These are phyloP conservation scores for Chrysemys picta DNA, from an alignment of 2,113 vertebrate species.

Conservation along the genomic window DNA sequence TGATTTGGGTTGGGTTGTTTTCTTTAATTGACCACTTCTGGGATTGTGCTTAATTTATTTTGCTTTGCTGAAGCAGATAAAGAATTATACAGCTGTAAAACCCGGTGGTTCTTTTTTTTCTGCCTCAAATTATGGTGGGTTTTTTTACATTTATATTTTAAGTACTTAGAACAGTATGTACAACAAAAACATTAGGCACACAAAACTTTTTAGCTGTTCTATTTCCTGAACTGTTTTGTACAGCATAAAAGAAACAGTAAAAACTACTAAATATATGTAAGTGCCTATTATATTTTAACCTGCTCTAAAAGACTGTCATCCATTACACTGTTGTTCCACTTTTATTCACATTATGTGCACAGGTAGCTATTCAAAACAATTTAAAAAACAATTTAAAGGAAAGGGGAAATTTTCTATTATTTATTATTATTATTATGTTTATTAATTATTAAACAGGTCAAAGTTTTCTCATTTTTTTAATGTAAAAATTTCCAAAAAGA, in stretches of 20 bases:
- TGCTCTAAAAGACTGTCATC: not conserved
- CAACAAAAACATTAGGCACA: not conserved
- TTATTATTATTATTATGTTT: too few relatives aligned
- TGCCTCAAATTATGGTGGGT: not conserved
- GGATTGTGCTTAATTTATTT: not conserved
- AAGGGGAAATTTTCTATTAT: not conserved
- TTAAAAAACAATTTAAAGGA: not conserved
- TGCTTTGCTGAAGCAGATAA: not conserved
- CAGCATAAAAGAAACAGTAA: not conserved
- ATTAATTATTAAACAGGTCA: not conserved
- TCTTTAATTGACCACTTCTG: not conserved
- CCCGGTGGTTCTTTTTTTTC: not conserved
- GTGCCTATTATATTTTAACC: not conserved
- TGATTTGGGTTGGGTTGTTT: not conserved
- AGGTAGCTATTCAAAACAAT: not conserved
- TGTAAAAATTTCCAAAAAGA: not conserved
- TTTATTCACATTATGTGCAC: not conserved
- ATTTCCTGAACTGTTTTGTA: not conserved
- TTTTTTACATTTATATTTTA: not conserved
- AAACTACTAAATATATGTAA: not conserved
- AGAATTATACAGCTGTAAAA: not conserved
- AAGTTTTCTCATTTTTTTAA: not conserved
- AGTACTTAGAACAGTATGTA: not conserved
- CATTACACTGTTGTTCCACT: not conserved
- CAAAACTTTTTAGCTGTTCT: not conserved